Base-by-base conservation (phyloP, 2,113 vertebrate species). In the Thamnophis sirtalis region DNA sequence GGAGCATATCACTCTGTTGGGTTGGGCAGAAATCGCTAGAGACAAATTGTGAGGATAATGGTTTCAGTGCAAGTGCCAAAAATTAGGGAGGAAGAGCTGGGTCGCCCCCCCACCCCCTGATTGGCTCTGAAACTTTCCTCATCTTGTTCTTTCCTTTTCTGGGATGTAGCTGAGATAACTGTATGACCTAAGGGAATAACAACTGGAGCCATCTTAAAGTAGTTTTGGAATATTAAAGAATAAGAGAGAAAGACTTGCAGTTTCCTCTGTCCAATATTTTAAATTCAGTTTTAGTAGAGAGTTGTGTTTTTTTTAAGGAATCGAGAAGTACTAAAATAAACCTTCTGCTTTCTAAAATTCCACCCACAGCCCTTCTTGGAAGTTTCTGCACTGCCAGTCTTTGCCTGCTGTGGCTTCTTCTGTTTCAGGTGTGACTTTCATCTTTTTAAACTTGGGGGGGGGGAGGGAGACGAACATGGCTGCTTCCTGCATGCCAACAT, bases 31-130 rank as follows among this genome's bases (percentile, higher is more conserved):
- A 80, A 43, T 21, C 5, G 5, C 33, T 21, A 80, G 6, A 80
- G 2, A 80, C 15, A 19, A 21, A 80, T 80, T 38, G 43, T 80
- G 73, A 21, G 7, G 73, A 38, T 80, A 80, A 80, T 43, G 73
- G 21, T 80, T 80, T 38, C n/a, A 21, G 73, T 80, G 73, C 19
- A 43, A 8, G 15, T 80, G 33, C 68, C 17, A 80, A 33, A 80
- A 80, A 38, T 33, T 21, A 80, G 33, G 33, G 73, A 9, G 17
- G 17, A 7, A 80, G 33, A 43, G 7, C 17, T 21, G 17, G 21
- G n/a, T 13, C 3, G 0, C 26, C 0, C 1, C 4, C 54, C 21
- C n/a, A n/a, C n/a, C 8, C 63, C 63, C 9, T 2, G 3, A 1
- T 80, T 21, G 73, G 17, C 17, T 80, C 33, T 43, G 73, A 80